Conservation (phyloP, 1,140 invertebrate genomes). For the Telenomus remus region DNA sequence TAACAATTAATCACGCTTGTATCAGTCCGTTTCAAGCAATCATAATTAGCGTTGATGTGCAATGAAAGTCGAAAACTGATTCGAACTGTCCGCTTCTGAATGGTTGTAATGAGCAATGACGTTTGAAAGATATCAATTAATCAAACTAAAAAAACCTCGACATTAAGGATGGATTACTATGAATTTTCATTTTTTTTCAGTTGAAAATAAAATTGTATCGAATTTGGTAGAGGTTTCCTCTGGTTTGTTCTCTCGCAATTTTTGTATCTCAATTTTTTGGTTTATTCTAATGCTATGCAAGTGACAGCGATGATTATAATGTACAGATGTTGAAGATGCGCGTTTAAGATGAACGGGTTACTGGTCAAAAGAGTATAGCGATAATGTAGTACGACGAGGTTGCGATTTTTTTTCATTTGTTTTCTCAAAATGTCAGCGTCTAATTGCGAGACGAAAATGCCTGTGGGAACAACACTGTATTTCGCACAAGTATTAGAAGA, state of each 20-base stretch:
- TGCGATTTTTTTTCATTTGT: too few species aligned
- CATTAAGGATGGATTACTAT: too few species aligned
- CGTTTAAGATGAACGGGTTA: constrained; percentile 61
- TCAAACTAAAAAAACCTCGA: background rate
- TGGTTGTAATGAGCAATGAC: background rate
- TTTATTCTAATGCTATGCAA: constrained; percentile 59
- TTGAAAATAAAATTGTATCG: too few species aligned
- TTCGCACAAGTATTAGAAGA: constrained; percentile 60
- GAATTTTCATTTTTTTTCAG: too few species aligned
- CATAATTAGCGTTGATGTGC: too few species aligned
- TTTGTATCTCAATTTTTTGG: constrained; percentile 11
- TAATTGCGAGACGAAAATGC: constrained; percentile 54
- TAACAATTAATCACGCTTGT: too few species aligned
- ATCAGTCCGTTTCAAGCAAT: too few species aligned
- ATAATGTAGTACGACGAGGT: constrained; percentile 62
- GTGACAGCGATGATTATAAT: constrained; percentile 45
- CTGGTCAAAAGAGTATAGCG: constrained; percentile 62
- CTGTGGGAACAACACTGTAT: constrained; percentile 58
- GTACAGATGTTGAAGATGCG: constrained; percentile 56
- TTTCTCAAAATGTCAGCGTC: constrained; percentile 39
- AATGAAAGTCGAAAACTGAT: too few species aligned
- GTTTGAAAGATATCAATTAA: background rate
- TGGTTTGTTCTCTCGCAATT: constrained; percentile 15
- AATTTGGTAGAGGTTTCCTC: constrained; percentile 4
- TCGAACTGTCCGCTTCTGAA: too few species aligned